Base-by-base conservation (phyloP, 1,140 invertebrate species). In the Luehdorfia chinensis region DNA sequence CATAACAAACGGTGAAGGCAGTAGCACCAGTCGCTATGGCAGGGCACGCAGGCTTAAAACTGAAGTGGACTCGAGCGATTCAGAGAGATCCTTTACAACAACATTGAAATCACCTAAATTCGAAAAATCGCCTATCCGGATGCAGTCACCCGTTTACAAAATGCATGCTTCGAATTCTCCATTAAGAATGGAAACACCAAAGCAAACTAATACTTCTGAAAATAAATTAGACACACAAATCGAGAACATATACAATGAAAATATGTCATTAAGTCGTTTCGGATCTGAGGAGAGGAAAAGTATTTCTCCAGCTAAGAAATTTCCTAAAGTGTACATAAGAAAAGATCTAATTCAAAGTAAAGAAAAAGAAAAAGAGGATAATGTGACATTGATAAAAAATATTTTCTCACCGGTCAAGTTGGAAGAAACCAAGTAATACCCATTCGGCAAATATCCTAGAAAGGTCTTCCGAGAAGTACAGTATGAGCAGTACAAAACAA, bases 271-370 rank as follows among this genome's bases (percentile, higher is more conserved):
- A 8, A 83, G 77, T 34, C 66, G 77, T 31, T 85, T 80, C 49
- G 48, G 62, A 39, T 62, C 72, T 25, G 63, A 73, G 6, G 75
- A 80, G 14, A 66, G 64, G 14, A 60, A 55, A 14, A 52, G 21
- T 19, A 41, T 31, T 7, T 66, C 65, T 3, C 56, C 77, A 8
- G 52, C 50, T 1, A 84, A 75, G 53, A 71, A 64, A 12, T 56
- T 58, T 13, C 65, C 70, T n/a, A 87, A 88, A 63, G 73, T 85
- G 0, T 88, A 87, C 30, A 70, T 81, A 2, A 47, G 73, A 19
- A 87, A 80, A 56, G 86, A 88, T 59, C 52, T 88, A 2, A 84
- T 87, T 48, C 84, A 88, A 52, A 76, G 41, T 28, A 72, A 62
- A 50, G 71, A 79, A 30, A 57, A 56, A 6, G 56, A 79, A 2